A percentile compares a stretch with the other conserved stretches of the same genome.
Conservation (phyloP, 2,797 vertebrate species). For the Graptemys geographica region DNA sequence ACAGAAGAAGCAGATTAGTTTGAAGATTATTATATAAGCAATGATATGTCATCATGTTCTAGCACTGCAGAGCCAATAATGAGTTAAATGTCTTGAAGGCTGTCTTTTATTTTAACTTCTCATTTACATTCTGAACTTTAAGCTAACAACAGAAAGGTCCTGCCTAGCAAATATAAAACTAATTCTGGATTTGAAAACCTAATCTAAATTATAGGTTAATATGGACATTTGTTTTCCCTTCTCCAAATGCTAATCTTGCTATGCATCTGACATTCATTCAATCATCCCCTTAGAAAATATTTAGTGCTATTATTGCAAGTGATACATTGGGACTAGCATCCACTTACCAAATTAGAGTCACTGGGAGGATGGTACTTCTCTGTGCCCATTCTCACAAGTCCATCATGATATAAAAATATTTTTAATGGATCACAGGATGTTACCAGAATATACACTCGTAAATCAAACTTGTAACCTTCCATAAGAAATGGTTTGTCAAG, state of each 20-base stretch:
- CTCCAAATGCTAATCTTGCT: neutral
- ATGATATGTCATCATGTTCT: neutral
- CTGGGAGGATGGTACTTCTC: conserved; percentile 96
- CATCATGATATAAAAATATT: conserved; percentile 97
- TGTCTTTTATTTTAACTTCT: neutral
- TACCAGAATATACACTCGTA: conserved; percentile 97
- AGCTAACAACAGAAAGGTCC: neutral
- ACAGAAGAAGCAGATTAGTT: neutral
- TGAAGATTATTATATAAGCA: neutral
- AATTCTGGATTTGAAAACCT: neutral
- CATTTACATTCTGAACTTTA: neutral
- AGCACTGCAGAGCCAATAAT: neutral
- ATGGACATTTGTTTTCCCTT: neutral
- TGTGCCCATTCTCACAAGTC: conserved; percentile 97
- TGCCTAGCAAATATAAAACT: neutral
- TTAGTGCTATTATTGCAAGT: neutral
- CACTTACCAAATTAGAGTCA: conserved; percentile 96
- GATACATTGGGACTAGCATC: neutral
- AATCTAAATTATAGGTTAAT: neutral
- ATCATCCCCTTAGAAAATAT: neutral
- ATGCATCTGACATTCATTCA: neutral
- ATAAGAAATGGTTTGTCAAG: conserved; percentile 98
- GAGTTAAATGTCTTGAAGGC: neutral
- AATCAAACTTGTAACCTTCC: conserved; percentile 99
- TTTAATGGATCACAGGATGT: conserved; percentile 97